Conservation (phyloP, 2,888 invertebrate genomes). For the Hoplodrina ambigua region DNA sequence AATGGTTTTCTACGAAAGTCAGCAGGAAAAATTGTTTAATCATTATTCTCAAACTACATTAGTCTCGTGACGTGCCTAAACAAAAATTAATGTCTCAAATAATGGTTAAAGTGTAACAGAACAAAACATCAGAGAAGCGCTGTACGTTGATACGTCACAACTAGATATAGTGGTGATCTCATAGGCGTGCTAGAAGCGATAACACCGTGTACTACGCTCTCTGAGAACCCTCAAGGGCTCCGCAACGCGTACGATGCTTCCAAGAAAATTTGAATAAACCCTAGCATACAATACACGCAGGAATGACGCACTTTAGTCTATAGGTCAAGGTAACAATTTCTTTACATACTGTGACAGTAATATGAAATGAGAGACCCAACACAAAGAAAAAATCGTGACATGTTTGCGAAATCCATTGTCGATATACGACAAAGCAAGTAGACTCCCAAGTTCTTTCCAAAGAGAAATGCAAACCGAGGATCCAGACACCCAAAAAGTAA, state of each 20-base stretch:
- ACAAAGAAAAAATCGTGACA: conserved; percentile 44
- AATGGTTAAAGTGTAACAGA: conserved; percentile 63
- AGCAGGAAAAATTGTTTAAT: conserved; percentile 10
- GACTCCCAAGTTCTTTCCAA: conserved; percentile 7
- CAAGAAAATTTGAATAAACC: conserved; percentile 54
- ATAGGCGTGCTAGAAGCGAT: conserved; percentile 74
- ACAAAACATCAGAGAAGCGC: conserved; percentile 68
- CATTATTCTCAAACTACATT: conserved; percentile 34
- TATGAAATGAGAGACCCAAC: conserved; percentile 43
- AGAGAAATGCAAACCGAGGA: conserved; percentile 53
- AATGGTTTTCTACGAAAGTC: conserved; percentile 15
- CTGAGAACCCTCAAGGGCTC: conserved; percentile 69
- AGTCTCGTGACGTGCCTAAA: conserved; percentile 24
- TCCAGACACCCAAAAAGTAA: conserved; percentile 54
- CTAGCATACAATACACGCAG: conserved; percentile 42
- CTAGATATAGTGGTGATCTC: conserved; percentile 89
- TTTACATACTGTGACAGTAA: conserved; percentile 44
- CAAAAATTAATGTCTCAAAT: conserved; percentile 51
- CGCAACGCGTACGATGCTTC: conserved; percentile 46
- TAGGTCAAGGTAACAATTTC: conserved; percentile 62
- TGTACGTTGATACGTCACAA: conserved; percentile 80
- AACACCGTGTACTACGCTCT: conserved; percentile 67
- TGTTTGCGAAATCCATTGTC: conserved; percentile 34
- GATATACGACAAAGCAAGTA: conserved; percentile 20
- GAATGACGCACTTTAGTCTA: conserved; percentile 47